These are phyloP conservation scores for Vollenhovia emeryi DNA, from an alignment of 1,140 invertebrate genomes.

Conservation along the genomic window DNA sequence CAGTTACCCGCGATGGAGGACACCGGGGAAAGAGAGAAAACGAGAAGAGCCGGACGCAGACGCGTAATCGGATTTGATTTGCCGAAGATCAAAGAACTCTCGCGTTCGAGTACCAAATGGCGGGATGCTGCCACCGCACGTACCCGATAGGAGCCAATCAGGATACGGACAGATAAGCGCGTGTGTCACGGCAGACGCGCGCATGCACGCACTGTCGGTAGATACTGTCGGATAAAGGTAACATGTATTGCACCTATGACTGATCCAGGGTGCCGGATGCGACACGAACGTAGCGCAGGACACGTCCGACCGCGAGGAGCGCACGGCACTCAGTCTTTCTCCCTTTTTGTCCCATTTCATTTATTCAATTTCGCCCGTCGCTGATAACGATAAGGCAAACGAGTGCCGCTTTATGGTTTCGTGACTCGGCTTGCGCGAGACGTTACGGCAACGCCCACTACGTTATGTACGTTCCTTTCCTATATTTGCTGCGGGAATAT, in stretches of 20 bases:
- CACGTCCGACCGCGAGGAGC: constrained; percentile 21
- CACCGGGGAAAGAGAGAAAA: constrained; percentile 15
- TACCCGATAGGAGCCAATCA: constrained; percentile 73
- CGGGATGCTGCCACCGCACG: constrained; percentile 42
- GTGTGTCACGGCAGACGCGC: constrained; percentile 56
- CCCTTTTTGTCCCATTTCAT: not conserved
- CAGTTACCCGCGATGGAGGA: not conserved
- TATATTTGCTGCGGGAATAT: not conserved
- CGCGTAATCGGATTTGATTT: constrained; percentile 82
- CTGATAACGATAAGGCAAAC: constrained; percentile 30
- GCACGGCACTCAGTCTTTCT: not conserved
- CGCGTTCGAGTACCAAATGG: constrained; percentile 63
- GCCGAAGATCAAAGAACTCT: constrained; percentile 82
- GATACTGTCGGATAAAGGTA: constrained; percentile 72
- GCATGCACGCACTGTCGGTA: constrained; percentile 21
- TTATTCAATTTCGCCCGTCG: constrained; percentile 22
- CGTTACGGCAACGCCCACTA: not conserved
- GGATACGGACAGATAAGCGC: constrained; percentile 73
- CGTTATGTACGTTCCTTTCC: not conserved
- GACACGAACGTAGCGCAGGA: not conserved
- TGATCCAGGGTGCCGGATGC: constrained; percentile 63
- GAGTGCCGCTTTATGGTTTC: constrained; percentile 29
- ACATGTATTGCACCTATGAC: constrained; percentile 58
- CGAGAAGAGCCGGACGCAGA: constrained; percentile 28
- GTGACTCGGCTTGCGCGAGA: constrained; percentile 32